Percentiles rank a stretch among this genome's conserved stretches.
Conservation (phyloP, 2,113 vertebrate species). For the Anoura caudifer region DNA sequence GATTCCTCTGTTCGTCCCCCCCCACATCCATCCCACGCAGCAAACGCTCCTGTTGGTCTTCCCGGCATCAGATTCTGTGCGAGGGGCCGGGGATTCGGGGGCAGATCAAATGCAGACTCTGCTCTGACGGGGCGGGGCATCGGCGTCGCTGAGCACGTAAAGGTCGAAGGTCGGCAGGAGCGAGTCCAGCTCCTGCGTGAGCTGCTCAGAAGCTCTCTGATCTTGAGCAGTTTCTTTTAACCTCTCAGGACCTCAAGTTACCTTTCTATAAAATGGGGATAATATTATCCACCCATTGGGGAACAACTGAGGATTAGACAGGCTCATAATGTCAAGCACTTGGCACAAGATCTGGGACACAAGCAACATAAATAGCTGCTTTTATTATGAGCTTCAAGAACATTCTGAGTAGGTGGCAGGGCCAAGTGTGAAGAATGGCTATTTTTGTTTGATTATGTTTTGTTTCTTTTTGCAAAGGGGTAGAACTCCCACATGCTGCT, state of each 20-base stretch:
- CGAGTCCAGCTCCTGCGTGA: neutral
- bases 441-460: conserved; percentile 7
- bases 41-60: neutral
- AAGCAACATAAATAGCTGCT: neutral
- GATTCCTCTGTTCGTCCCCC: neutral
- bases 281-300: neutral
- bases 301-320: neutral
- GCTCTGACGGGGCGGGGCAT: neutral
- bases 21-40: neutral
- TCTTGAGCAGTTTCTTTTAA: neutral
- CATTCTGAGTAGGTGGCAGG: neutral
- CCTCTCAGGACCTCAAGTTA: neutral
- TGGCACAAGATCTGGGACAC: neutral
- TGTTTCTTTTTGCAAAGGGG: neutral
- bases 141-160: neutral
- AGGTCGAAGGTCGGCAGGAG: neutral
- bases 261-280: neutral
- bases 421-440: neutral
- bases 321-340: neutral
- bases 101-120: neutral
- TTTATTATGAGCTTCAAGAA: neutral
- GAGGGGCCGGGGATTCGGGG: neutral
- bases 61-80: neutral
- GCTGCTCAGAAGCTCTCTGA: neutral
- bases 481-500: neutral